Evolutionary conservation across 30 jellyfish, hydroid and myxozoan species (phyloP), one percentile per base, ranked within the genome.

Genomic region (Nemopilema nomurai): DNA sequence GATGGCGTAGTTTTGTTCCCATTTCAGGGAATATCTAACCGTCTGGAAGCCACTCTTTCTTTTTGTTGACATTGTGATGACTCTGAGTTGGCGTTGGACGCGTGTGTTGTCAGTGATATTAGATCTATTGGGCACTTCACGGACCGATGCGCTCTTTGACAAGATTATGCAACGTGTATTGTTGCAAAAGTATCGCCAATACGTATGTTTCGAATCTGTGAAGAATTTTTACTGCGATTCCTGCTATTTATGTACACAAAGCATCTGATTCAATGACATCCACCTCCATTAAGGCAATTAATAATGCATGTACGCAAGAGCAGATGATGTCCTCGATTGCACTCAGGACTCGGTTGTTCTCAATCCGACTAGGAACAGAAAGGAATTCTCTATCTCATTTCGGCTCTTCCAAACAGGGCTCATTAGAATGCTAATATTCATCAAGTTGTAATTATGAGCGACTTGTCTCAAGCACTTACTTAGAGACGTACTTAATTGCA

Each of bases 1-100:
- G 16, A 32, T 22, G 1, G 33, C 70, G 18, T 23, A 21, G 8
- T 73, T 66, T 8, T 73, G 28, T 16, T 32, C 83, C 24, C 27
- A 28, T 33, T 73, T 73, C 50, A 41, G 41, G 0, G 83, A 33
- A 18, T 16, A 6, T 33, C 51, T 32, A 21, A 9, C 22, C 20
- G 83, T 30, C 28, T 19, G 49, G 1, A 51, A 31, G 20, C 27
- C 24, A 6, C 70, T 22, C n/a, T 73, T 73, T 41, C 49, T 41
- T 17, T 73, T 73, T 29, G 69, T 21, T 19, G 83, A 41, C 83
- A 73, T 73, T 20, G 0, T 66, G 49, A 20, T 41, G 57, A 13
- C 13, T 6, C 13, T 41, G 57, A 41, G 13, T 3, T 3, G 6
- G 57, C 6, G 57, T 41, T 41, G 6, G 57, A 41, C 6, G 57